These are phyloP conservation scores for Myrmophylax atrothorax DNA, from an alignment of 2,113 vertebrate genomes.

Conservation along the genomic window DNA sequence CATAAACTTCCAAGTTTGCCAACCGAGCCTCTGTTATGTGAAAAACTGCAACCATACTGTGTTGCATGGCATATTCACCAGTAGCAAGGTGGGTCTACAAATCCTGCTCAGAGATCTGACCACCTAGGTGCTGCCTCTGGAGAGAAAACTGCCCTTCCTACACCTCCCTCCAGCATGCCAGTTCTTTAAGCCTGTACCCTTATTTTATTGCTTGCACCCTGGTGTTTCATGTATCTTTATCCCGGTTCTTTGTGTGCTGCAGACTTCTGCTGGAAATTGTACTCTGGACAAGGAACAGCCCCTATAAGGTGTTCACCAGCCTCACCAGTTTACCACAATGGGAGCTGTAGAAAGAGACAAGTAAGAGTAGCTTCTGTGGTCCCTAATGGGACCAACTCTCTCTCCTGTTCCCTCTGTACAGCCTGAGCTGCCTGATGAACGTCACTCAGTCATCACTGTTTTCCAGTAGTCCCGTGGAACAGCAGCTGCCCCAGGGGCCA, in stretches of 20 bases:
- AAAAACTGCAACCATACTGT: not conserved
- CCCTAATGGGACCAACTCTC: not conserved
- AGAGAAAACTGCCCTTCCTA: not conserved
- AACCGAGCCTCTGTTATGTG: not conserved
- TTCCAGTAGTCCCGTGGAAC: rapidly evolving
- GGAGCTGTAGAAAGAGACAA: not conserved
- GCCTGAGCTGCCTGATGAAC: rapidly evolving
- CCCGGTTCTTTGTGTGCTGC: not conserved
- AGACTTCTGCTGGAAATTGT: not conserved
- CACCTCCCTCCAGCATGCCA: rapidly evolving
- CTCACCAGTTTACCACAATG: not conserved
- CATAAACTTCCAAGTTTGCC: not conserved
- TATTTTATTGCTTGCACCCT: not conserved
- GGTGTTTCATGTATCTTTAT: not conserved
- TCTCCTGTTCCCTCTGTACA: not conserved
- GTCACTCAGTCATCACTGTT: not conserved
- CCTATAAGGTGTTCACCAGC: not conserved
- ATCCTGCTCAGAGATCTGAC: not conserved
- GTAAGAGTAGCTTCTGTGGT: not conserved
- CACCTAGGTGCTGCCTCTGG: not conserved
- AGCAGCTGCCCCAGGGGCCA: not conserved
- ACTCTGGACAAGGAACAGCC: not conserved
- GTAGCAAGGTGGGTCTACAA: not conserved
- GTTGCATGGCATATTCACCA: rapidly evolving
- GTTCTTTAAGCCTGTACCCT: not conserved